Base-by-base conservation (phyloP, 1,140 invertebrate genomes). In the Meloidogyne floridensis region DNA sequence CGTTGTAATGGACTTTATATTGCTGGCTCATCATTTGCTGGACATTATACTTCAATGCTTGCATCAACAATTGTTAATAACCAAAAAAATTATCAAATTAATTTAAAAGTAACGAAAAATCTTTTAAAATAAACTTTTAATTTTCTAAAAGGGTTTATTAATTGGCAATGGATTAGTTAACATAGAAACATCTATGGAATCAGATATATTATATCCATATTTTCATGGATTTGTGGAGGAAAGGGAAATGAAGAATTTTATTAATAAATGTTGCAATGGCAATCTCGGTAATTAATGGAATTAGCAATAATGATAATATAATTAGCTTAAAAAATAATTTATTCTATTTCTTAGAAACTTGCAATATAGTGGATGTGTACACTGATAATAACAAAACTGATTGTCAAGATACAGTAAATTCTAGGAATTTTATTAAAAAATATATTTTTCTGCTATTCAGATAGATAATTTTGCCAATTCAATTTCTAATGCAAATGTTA, bases 1-100 rank as follows among this genome's bases (percentile, higher is more conserved):
- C 83, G 82, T 18, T 85, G 87, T 6, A 91, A 88, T 75, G 84
- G 87, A 20, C 91, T 92, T 72, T 92, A 90, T 80, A 85, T 92
- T 51, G 90, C 91, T 53, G 92, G 91, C 42, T 91, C 92, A 86
- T 89, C 87, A 47, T 91, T 91, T 85, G 91, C 83, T 43, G 82
- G 75, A 90, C 86, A 91, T 65, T 91, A 91, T 77, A 81, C 91
- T 32, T 91, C 91, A 15, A 92, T 92, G 13, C 83, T 92, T 65
- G 87, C 91, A 13, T 86, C 89, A 6, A 84, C 87, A 71, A 87
- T 92, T 2, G 78, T 92, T 13, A 56, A 78, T 13, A 56, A 74
- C n/a, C 18, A 72, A 56, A 47, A 78, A 65, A 42, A 71, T 13
- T 42, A 51, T n/a, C 53, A 75, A 15, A 54, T 81, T 15, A 81